A percentile compares a stretch with the other conserved stretches of the same genome.
phyloP scores from a whole-genome alignment of 2,113 vertebrate genomes.

The Apodemus speciosus region DNA sequence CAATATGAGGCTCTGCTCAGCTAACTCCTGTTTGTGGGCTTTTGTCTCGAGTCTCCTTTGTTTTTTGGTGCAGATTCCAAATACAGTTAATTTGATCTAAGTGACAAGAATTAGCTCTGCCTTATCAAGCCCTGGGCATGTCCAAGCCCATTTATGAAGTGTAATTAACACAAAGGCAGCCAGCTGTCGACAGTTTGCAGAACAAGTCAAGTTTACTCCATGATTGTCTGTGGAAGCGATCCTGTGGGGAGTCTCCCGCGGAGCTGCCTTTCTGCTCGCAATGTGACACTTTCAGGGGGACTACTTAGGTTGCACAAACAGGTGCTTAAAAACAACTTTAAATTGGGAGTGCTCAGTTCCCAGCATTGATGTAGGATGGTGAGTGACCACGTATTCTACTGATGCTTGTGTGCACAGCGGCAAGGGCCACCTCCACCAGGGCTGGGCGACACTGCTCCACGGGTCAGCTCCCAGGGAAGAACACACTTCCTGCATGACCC shows the following conservation, averaged over 20 bases:
- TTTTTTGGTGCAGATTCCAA: neutral
- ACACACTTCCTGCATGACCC: fast-evolving
- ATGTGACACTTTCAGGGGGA: neutral
- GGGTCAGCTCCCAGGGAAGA: neutral
- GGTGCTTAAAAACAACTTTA: neutral
- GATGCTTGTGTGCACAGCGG: neutral
- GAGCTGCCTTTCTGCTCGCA: neutral
- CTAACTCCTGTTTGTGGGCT: neutral
- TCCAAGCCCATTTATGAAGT: neutral
- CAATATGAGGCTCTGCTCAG: neutral
- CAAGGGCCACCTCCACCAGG: too few relatives aligned
- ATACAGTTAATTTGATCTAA: neutral
- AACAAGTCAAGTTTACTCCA: neutral
- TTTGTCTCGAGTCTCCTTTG: neutral
- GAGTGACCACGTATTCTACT: neutral
- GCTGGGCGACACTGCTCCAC: neutral
- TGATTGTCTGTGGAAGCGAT: neutral
- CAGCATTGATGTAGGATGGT: neutral
- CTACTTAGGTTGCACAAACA: neutral
- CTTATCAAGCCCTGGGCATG: neutral
- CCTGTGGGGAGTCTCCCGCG: neutral
- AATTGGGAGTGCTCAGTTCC: neutral
- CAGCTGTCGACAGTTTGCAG: neutral
- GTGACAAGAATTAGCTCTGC: neutral
- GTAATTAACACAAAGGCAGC: slow-evolving; percentile 2